These are phyloP conservation scores for Philotrypesis tridentata DNA, from an alignment of 1,140 invertebrate species.

Conservation along the genomic window DNA sequence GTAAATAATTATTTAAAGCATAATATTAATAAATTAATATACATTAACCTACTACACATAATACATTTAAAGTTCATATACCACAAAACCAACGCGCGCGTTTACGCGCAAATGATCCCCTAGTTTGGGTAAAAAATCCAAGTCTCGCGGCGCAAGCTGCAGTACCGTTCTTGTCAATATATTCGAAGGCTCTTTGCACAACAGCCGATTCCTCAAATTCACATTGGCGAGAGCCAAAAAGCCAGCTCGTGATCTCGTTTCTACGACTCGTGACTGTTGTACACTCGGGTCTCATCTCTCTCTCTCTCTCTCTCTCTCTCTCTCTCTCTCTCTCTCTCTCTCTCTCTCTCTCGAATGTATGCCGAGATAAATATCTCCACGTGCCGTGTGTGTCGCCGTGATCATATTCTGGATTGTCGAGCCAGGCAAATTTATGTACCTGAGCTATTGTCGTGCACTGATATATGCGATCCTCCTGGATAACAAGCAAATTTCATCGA, in stretches of 20 bases:
- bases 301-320: too few species aligned
- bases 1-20: too few species aligned
- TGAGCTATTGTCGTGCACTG: constrained; percentile 10
- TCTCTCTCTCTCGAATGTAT: not conserved
- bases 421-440: not conserved
- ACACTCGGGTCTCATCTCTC: not conserved
- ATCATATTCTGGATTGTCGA: constrained; percentile 11
- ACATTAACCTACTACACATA: too few species aligned
- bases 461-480: not conserved
- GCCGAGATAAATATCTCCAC: not conserved
- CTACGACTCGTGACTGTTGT: constrained; percentile 7
- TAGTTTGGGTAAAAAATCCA: not conserved
- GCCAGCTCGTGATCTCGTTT: constrained; percentile 3
- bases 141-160: not conserved
- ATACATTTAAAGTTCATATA: too few species aligned
- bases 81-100: too few species aligned
- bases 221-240: constrained; percentile 20
- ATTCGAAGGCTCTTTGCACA: not conserved
- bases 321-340: too few species aligned
- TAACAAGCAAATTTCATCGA: constrained; percentile 11
- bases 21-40: too few species aligned
- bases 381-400: not conserved
- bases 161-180: not conserved
- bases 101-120: too few species aligned
- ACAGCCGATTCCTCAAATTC: constrained; percentile 12